Base-by-base conservation (phyloP, 2,797 vertebrate genomes). In the Setipinna tenuifilis region DNA sequence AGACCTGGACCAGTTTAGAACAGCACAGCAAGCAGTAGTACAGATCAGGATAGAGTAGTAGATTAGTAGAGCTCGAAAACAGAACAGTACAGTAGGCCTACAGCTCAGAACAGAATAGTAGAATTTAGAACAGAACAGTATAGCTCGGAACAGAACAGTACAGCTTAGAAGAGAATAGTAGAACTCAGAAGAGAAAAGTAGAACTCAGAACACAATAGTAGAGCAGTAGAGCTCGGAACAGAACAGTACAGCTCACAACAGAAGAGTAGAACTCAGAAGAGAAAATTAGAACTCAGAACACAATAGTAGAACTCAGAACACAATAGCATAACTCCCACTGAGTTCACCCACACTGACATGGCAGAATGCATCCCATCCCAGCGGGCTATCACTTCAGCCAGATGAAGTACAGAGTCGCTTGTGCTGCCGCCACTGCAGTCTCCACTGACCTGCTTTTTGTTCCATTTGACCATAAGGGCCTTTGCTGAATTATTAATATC, bases 401-500 rank as follows among this genome's bases (percentile, higher is more conserved):
- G 61, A 65, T 65, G n/a, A 28, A 28, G 25, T 65, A 12, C 25
- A 65, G 61, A 17, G 21, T 4, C 7, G n/a, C n/a, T 23, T 71
- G 23, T 71, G 11, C 11, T 16, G 3, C 28, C 28, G 11, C 65
- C 65, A 35, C 4, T 17, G 11, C 25, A 6, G 31, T 16, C 65
- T 35, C 11, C 17, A 35, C 25, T 71, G 65, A 35, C 28, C 65
- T 31, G 65, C 62, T 68, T 68, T 28, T 68, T 62, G 59, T 62
- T 62, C 59, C 6, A 21, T n/a, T n/a, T 62, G 59, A 62, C 59
- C 59, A n/a, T 6, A 62, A 23, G 59, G 21, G 59, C 21, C 59
- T 23, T n/a, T 62, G 59, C 59, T 61, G 59, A 61, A 61, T 61
- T 62, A 62, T 62, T 62, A 9, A 62, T 62, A n/a, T 54, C 58